Evolutionary conservation across 1,140 invertebrate genomes (phyloP), one percentile per base, ranked within the genome.

Genomic region (Gonatopus flavifemur): DNA sequence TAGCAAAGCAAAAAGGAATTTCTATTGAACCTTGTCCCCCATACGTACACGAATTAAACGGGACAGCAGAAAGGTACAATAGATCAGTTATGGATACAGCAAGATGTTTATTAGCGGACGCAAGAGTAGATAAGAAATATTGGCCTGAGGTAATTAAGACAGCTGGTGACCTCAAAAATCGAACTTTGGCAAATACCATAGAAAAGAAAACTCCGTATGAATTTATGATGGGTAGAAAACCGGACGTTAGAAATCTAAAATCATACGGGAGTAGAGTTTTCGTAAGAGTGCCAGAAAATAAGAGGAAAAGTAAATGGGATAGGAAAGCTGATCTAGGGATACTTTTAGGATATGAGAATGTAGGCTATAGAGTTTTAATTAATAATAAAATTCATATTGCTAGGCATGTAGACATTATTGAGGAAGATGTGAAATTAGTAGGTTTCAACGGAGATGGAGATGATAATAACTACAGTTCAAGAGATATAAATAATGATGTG

Each of bases 371-470:
- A 32, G 10, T 43, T n/a, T n/a, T n/a, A n/a, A n/a, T n/a, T n/a
- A 47, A 47, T 30, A 44, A 37, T 21, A 54, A 32, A 43, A 21
- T 49, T 3, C 28, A 33, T 20, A 22, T 49, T 8, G 54, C 53
- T 12, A 47, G 48, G 44, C 36, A 56, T 36, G 35, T 52, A 38
- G 22, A 49, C 16, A 45, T 48, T 22, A 37, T 50, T 12, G 49
- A 47, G 21, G 42, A 44, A 33, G 31, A 30, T 12, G 41, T 22
- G 18, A 55, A 38, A 43, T 39, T 44, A 2, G 24, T 43, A 30
- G 40, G 22, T 0, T 45, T 33, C 10, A 21, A 16, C 1, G 21
- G 31, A 38, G 21, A 39, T 40, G 40, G 32, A 3, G 32, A 37
- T 19, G 32, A 25, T 28, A 32, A 44, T 32, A 31, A 33, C 32